Base-by-base conservation (phyloP, 1,140 invertebrate genomes). In the Drosophila albomicans region DNA sequence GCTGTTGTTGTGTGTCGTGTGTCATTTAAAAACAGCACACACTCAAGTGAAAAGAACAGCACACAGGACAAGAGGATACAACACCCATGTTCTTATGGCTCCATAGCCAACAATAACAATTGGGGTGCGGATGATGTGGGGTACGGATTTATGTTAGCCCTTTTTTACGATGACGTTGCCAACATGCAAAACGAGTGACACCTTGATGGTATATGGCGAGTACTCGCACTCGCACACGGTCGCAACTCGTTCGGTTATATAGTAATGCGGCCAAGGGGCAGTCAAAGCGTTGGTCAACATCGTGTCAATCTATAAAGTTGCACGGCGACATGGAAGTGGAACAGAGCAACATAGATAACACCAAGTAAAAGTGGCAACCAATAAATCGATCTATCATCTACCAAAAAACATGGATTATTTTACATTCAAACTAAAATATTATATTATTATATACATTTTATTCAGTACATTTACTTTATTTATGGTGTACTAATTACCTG, bases 131-230 rank as follows among this genome's bases (percentile, higher is more conserved):
- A 5, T 16, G 35, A 8, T 16, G 8, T 41, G 16, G n/a, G 49
- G 1, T 32, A 16, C 56, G 66, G 30, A 75, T 75, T 75, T 75
- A 78, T 78, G 73, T 71, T 56, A 38, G 61, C 58, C 30, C 45
- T 45, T 78, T 56, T 76, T 76, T 64, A 59, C 65, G 70, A 74
- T 73, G 70, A 75, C 75, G 54, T 49, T 75, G 72, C 45, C 65
- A 70, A 75, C 66, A 72, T 67, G 68, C 67, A 71, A 66, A 71
- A 43, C 51, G 67, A 79, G 58, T 79, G 77, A 67, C 73, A 79
- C 77, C 74, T 76, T 58, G 67, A 41, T 57, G 45, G 38, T 54
- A 16, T 52, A 67, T 43, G n/a, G 41, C 41, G 41, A 13, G n/a
- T 13, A 13, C 41, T 43, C 41, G 11, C n/a, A 58, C 49, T 51